These are phyloP conservation scores for Cheilosia vulpina DNA, from an alignment of 2,888 invertebrate species.

Conservation along the genomic window DNA sequence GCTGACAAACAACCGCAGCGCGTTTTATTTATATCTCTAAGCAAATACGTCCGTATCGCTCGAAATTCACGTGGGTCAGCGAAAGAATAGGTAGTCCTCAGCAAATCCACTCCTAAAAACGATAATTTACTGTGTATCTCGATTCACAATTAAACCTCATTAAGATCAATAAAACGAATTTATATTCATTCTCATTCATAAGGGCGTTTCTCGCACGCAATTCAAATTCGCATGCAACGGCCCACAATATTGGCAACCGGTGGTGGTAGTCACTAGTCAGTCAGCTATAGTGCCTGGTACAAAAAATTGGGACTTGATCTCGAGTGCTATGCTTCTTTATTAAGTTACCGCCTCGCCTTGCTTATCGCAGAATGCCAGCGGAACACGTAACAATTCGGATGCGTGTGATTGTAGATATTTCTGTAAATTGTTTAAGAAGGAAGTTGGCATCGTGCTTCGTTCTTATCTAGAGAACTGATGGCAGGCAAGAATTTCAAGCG, in stretches of 20 bases:
- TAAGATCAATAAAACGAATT: conserved; percentile 63
- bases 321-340: conserved; percentile 27
- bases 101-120: conserved; percentile 13
- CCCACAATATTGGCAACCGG: conserved; percentile 44
- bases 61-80: conserved; percentile 35
- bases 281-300: conserved; percentile 58
- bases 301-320: conserved; percentile 37
- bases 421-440: conserved; percentile 25
- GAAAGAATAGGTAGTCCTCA: not conserved
- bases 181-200: conserved; percentile 40
- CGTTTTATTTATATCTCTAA: not conserved
- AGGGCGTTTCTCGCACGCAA: conserved; percentile 66
- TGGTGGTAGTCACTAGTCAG: conserved; percentile 6
- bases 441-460: conserved; percentile 26
- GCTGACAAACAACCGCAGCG: conserved; percentile 15
- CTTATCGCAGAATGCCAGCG: conserved; percentile 28
- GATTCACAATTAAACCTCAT: conserved; percentile 59
- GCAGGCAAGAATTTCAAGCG: not conserved
- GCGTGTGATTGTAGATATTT: conserved; percentile 21
- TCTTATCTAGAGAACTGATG: conserved; percentile 19
- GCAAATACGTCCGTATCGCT: conserved; percentile 17
- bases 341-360: conserved; percentile 14
- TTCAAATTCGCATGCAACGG: conserved; percentile 48
- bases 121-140: conserved; percentile 10
- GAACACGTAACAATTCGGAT: conserved; percentile 22